Evolutionary conservation across 2,888 invertebrate genomes (phyloP).

Genomic region (Ypsolopha scabrella): DNA sequence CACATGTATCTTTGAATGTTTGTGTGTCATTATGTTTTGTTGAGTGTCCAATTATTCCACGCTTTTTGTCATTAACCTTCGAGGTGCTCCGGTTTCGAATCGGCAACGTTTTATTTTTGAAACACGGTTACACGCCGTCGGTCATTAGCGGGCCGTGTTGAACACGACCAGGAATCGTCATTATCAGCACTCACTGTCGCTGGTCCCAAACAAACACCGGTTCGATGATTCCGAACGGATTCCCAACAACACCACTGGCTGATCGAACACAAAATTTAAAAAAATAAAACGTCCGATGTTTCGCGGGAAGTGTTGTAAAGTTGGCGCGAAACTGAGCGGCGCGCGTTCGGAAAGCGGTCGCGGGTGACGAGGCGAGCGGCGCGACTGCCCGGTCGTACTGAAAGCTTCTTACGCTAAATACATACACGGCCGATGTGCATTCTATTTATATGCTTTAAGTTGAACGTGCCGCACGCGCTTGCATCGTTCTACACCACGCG

Average conservation of each 20-base stretch:
- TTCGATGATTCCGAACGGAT: not conserved
- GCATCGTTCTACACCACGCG: slow-evolving; percentile 31
- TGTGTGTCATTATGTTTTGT: not conserved
- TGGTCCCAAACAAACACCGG: not conserved
- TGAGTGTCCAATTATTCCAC: slow-evolving; percentile 30
- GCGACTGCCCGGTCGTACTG: slow-evolving; percentile 50
- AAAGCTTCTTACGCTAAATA: slow-evolving; percentile 58
- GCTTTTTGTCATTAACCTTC: slow-evolving; percentile 67
- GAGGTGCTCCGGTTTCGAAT: slow-evolving; percentile 63
- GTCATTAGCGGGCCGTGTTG: slow-evolving; percentile 27
- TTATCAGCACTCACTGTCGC: not conserved
- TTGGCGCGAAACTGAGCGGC: slow-evolving; percentile 29
- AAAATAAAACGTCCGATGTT: slow-evolving; percentile 12
- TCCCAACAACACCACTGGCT: not conserved
- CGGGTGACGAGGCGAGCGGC: slow-evolving; percentile 48
- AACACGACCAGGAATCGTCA: slow-evolving; percentile 24
- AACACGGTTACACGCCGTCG: slow-evolving; percentile 54
- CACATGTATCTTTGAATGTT: slow-evolving; percentile 10
- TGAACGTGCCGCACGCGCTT: slow-evolving; percentile 50
- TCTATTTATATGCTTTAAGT: slow-evolving; percentile 65
- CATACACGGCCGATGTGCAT: slow-evolving; percentile 56
- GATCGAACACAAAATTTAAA: slow-evolving; percentile 9
- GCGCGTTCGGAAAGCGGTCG: slow-evolving; percentile 21
- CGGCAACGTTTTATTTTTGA: slow-evolving; percentile 65
- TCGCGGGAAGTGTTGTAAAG: slow-evolving; percentile 37